Base-by-base conservation (phyloP, 1,140 invertebrate genomes). In the Hydropsyche tenuis region DNA sequence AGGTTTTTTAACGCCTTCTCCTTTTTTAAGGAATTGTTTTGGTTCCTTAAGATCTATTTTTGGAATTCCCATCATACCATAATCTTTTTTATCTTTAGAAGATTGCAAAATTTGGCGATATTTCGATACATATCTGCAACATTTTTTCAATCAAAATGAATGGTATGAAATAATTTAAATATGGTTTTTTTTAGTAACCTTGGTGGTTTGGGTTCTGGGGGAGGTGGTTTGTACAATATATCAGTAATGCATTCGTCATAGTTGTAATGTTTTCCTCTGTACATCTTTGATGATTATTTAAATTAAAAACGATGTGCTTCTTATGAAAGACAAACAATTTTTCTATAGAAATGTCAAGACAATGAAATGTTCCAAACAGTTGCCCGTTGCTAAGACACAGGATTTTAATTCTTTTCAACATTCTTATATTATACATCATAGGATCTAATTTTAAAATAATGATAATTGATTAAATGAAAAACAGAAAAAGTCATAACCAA, bases 151-250 rank as follows among this genome's bases (percentile, higher is more conserved):
- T 7, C 30, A 12, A 43, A 66, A n/a, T 12, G 1, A 43, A 4
- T 23, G 20, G 14, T 51, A 23, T 51, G 6, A 5, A 53, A 1
- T n/a, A 53, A 7, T 53, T 7, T 20, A 53, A 53, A 14, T 18
- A n/a, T n/a, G n/a, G n/a, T n/a, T n/a, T n/a, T n/a, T n/a, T n/a
- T 53, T 9, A 18, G 48, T 53, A 23, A 72, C 73, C 68, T 72
- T 20, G 73, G 73, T 11, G 69, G 60, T 22, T 75, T 75, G 6
- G 69, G 73, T 0, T 37, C 37, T 6, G 48, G 69, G 1, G 69
- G 73, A 45, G 73, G 62, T 14, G 73, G 69, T 63, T 75, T 43
- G 23, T 72, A 66, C 1, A 76, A 64, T 51, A 76, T 76, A 70
- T 76, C 42, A 27, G 60, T 69, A 46, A 75, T 75, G 14, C 11